phyloP scores from a whole-genome alignment of 1,140 invertebrate species.

The Homarus americanus region DNA sequence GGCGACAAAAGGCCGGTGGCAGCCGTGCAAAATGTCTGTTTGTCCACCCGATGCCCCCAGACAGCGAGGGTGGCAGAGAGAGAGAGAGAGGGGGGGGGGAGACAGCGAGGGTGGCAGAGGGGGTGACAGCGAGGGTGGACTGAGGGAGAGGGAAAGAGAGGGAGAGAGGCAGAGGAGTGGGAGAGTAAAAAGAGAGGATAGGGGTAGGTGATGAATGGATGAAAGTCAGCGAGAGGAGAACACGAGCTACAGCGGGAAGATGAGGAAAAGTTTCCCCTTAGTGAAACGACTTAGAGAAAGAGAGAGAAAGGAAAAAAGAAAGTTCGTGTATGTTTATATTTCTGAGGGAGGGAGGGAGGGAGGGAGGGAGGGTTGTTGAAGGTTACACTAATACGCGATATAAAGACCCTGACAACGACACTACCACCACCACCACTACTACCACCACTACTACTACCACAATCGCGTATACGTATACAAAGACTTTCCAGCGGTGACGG shows the following conservation, averaged over 20 bases:
- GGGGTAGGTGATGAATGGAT: no score
- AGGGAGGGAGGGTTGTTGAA: not conserved
- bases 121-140: not conserved
- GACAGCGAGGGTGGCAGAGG: not conserved
- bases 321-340: not conserved
- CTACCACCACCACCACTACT: constrained; percentile 7
- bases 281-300: constrained; percentile 3
- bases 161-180: not conserved
- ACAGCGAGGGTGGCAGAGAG: not conserved
- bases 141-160: not conserved
- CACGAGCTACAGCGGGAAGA: no score
- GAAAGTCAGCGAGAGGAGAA: no score
- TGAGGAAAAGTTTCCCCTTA: not conserved
- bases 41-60: no score
- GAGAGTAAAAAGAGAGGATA: not conserved
- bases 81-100: not conserved
- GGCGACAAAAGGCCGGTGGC: not conserved
- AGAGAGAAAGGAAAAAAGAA: not conserved
- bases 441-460: constrained; percentile 9
- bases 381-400: constrained; percentile 15
- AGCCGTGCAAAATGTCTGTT: no score
- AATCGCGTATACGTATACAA: not conserved
- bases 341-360: not conserved
- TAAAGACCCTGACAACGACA: not conserved
- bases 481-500: not conserved